A percentile compares a stretch with the other conserved stretches of the same genome.
phyloP scores from a whole-genome alignment of 2,113 vertebrate species.

The Cygnus atratus region DNA sequence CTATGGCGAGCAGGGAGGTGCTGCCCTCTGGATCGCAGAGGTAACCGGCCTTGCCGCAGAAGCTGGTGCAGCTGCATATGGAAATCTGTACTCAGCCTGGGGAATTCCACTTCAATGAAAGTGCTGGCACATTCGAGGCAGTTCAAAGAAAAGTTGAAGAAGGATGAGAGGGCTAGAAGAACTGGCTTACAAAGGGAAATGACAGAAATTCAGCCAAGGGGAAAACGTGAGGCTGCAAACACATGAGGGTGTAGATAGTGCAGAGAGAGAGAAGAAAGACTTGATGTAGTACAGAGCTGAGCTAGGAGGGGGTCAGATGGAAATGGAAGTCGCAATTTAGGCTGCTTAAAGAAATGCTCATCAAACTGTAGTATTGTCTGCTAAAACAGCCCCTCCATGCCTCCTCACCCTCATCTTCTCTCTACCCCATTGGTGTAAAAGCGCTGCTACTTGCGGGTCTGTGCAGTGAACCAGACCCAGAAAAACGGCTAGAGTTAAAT shows the following conservation, averaged over 20 bases:
- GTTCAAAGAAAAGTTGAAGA: constrained; percentile 69
- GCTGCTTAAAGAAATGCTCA: constrained; percentile 3
- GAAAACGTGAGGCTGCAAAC: constrained; percentile 65
- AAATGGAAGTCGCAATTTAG: constrained; percentile 28
- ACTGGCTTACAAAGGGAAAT: constrained; percentile 64
- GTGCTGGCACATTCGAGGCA: constrained; percentile 66
- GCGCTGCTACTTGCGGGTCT: not conserved
- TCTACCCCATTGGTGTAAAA: not conserved
- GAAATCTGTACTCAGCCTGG: constrained; percentile 61
- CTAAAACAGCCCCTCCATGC: fast-evolving
- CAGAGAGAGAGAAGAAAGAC: not conserved
- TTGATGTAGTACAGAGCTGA: not conserved
- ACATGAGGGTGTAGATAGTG: constrained; percentile 40
- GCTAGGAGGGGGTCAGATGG: constrained; percentile 40
- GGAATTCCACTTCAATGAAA: constrained; percentile 69
- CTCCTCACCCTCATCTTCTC: constrained; percentile 38
- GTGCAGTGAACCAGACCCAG: constrained; percentile 59
- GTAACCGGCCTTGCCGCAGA: not conserved
- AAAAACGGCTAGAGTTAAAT: constrained; percentile 56
- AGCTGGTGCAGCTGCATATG: constrained; percentile 43
- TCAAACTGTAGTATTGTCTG: not conserved
- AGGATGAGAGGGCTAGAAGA: constrained; percentile 63
- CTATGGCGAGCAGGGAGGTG: constrained; percentile 67
- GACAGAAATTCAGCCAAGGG: constrained; percentile 68
- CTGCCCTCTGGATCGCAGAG: constrained; percentile 51